These are phyloP conservation scores for Brachyopa scutellaris DNA, from an alignment of 2,888 invertebrate species.

Conservation along the genomic window DNA sequence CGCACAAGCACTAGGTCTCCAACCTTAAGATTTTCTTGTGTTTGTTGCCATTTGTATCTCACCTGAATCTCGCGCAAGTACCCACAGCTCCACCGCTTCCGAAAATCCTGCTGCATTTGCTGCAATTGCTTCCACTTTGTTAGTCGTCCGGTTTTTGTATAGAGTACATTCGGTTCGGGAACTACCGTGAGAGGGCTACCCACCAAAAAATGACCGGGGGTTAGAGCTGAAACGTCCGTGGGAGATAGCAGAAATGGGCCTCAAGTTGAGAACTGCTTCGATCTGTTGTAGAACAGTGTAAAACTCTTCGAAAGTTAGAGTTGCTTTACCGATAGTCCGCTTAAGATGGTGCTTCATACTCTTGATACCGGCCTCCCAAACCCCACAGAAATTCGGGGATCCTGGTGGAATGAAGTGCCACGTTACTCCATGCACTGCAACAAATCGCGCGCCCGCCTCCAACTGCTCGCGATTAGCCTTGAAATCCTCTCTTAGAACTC, in stretches of 20 bases:
- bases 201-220: background rate
- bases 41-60: too few species aligned
- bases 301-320: too few species aligned
- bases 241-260: background rate
- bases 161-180: background rate
- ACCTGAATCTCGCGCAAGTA: too few species aligned
- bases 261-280: background rate
- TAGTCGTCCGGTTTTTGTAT: background rate
- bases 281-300: background rate
- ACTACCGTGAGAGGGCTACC: too few species aligned
- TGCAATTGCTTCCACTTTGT: background rate
- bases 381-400: constrained; percentile 35
- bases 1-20: too few species aligned
- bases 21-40: too few species aligned
- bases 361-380: constrained; percentile 17
- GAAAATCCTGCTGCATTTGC: background rate
- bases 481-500: background rate
- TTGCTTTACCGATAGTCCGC: background rate
- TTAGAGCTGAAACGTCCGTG: background rate
- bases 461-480: background rate
- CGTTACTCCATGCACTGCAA: constrained; percentile 1
- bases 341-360: constrained; percentile 18
- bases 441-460: background rate
- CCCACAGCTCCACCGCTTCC: constrained; percentile 47
- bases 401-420: constrained; percentile 41